A percentile compares a stretch with the other conserved stretches of the same genome.
Evolutionary conservation across 2,113 vertebrate species (phyloP).

Genomic region (Pollimyrus isidori): DNA sequence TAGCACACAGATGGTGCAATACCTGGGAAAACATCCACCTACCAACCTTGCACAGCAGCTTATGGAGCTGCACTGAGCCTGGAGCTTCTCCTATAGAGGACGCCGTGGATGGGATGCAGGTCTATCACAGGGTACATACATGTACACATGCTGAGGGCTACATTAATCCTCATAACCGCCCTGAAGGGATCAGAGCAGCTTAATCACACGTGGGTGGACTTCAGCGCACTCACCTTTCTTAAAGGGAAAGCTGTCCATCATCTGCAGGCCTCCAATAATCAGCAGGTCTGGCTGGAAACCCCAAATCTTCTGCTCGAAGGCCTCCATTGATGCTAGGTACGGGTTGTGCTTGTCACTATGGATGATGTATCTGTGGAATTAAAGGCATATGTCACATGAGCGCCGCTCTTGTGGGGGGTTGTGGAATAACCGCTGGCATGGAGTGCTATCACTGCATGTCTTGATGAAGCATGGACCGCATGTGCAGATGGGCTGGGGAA

Average conservation of each 20-base stretch:
- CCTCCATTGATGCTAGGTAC: constrained; percentile 64
- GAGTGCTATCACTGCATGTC: background rate
- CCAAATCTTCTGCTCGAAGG: constrained; percentile 59
- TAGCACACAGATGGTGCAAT: background rate
- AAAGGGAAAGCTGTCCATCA: constrained; percentile 78
- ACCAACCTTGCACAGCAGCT: no score
- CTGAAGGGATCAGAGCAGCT: background rate
- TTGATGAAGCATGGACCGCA: background rate
- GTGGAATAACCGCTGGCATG: background rate
- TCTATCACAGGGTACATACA: background rate
- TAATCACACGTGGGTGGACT: background rate
- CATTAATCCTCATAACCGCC: background rate
- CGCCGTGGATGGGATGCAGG: background rate
- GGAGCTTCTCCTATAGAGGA: background rate
- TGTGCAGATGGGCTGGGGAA: background rate
- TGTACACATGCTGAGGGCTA: background rate
- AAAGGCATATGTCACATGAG: background rate
- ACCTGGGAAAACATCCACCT: background rate
- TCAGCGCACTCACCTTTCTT: constrained; percentile 46
- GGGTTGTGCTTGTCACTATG: constrained; percentile 74
- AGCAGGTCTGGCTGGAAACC: constrained; percentile 61
- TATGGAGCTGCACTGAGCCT: no score
- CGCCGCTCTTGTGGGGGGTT: background rate
- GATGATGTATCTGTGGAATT: constrained; percentile 61
- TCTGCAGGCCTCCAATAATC: constrained; percentile 70